phyloP scores from a whole-genome alignment of 2,888 invertebrate genomes.

The Phyllotreta cruciferae region DNA sequence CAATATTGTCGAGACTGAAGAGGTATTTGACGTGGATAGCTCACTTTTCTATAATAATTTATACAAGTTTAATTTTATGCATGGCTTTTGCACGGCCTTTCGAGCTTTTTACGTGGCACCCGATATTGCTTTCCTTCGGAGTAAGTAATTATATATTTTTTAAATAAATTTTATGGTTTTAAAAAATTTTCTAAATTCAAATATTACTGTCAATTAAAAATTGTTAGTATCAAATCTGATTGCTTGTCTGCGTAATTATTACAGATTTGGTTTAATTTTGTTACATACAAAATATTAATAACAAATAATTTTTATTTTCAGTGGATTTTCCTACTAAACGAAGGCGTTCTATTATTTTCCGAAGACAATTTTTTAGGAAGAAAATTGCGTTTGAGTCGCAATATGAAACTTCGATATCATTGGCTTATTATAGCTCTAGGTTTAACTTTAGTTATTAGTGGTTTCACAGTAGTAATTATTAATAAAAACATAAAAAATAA shows the following conservation, averaged over 20 bases:
- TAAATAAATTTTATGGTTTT: neutral
- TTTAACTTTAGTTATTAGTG: conserved; percentile 45
- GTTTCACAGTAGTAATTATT: conserved; percentile 50
- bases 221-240: neutral
- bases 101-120: conserved; percentile 51
- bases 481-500: conserved; percentile 52
- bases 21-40: conserved; percentile 44
- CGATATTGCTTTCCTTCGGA: conserved; percentile 47
- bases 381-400: conserved; percentile 42
- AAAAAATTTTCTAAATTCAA: neutral
- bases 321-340: conserved; percentile 56
- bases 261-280: neutral
- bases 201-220: neutral
- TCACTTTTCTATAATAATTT: conserved; percentile 44
- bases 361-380: conserved; percentile 52
- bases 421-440: conserved; percentile 51
- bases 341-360: conserved; percentile 53
- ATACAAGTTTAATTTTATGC: conserved; percentile 43
- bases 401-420: conserved; percentile 51
- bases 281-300: neutral
- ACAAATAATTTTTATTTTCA: conserved; percentile 44
- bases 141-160: conserved; percentile 41
- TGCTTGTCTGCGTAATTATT: neutral
- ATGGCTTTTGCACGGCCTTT: conserved; percentile 45
- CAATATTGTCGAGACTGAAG: conserved; percentile 13